Evolutionary conservation across 2,888 invertebrate species (phyloP), one percentile per base, ranked within the genome.

Genomic region (Amphipyra berbera): DNA sequence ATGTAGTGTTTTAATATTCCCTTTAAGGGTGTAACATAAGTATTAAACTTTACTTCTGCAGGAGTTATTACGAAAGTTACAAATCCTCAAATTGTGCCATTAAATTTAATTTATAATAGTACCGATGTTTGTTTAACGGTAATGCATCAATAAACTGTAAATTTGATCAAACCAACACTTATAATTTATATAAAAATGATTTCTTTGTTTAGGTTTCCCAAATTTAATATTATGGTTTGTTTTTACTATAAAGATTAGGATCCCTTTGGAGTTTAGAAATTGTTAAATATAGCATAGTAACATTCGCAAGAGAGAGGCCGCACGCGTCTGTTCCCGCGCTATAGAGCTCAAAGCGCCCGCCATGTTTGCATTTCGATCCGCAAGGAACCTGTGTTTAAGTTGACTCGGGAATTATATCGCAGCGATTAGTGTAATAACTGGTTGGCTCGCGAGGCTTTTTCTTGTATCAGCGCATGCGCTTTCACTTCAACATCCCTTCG

Each of bases 401-500:
- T 94, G 92, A 94, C 93, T 94, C 87, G 89, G 92, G 94, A 95
- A 95, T 95, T 94, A 95, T 95, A 95, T 95, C 93, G 91, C 89
- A 87, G 90, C 94, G 94, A 95, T 95, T 95, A 95, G 95, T 90
- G 94, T 95, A 95, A 95, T 95, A 94, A 95, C 95, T 93, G 94
- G 94, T 93, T 93, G 91, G 90, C 83, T 88, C 86, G 87, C 83
- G 82, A 83, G 84, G 83, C 88, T 91, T 93, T 93, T 93, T 94
- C 90, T 91, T 89, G 88, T 91, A 92, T 89, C 89, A 89, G 87
- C 78, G 78, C 86, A 86, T 88, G 88, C 88, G 89, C 89, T 90
- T 90, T 88, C 88, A 88, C 88, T 89, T 82, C 88, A 83, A 85
- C 89, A 88, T 88, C 88, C 85, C 85, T 85, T 79, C 81, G 86